Conservation (phyloP, 2,888 invertebrate species). For the Diarsia brunnea region DNA sequence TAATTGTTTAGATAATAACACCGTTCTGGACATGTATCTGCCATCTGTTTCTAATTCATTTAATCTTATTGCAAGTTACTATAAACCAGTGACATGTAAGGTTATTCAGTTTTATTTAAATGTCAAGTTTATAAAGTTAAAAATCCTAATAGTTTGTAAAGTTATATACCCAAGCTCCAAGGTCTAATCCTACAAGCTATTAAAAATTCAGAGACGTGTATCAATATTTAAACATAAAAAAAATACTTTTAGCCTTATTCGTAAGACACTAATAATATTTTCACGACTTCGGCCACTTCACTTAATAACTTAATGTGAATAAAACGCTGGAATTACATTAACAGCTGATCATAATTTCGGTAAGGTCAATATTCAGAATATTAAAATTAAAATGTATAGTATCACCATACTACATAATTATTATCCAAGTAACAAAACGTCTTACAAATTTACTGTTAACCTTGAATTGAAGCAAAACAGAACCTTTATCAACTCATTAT, state of each 20-base stretch:
- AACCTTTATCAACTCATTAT: constrained; percentile 40
- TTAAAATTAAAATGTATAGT: not conserved
- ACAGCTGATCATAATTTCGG: constrained; percentile 24
- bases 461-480: constrained; percentile 62
- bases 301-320: not conserved
- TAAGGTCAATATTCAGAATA: constrained; percentile 1
- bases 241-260: not conserved
- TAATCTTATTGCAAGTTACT: constrained; percentile 4
- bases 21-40: constrained; percentile 10
- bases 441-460: constrained; percentile 45
- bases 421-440: constrained; percentile 14
- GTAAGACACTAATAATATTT: not conserved
- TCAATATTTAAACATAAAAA: not conserved
- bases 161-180: too few species aligned
- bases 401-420: not conserved
- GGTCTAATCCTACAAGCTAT: not conserved
- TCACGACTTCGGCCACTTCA: not conserved
- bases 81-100: not conserved
- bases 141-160: too few species aligned
- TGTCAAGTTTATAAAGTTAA: not conserved
- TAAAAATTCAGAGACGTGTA: not conserved
- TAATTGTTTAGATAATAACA: not conserved
- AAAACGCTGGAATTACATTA: not conserved
- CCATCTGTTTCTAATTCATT: constrained; percentile 21
- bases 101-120: constrained; percentile 4